Base-by-base conservation (phyloP, 2,888 invertebrate genomes). In the Panopea generosa region DNA sequence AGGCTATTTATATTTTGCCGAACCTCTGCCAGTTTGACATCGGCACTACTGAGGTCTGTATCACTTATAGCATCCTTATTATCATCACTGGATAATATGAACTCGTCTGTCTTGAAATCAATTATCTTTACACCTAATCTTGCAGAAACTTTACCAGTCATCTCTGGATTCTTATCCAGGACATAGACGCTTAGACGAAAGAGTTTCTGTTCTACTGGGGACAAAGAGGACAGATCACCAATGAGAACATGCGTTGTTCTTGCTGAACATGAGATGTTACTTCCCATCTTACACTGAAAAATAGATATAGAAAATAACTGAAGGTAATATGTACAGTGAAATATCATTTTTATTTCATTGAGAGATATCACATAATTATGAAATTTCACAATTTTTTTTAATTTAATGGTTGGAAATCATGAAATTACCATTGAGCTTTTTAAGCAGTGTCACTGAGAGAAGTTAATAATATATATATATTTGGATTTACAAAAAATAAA, bases 181-280 rank as follows among this genome's bases (percentile, higher is more conserved):
- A 72, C 79, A 55, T 65, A 63, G 26, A 72, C 27, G 33, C 83
- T 82, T 6, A 84, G 68, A 14, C 27, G 59, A 52, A 77, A 86
- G 18, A 87, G 26, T 62, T 74, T 79, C 27, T 79, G 83, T 22
- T 85, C 84, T 16, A 56, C 65, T 2, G 67, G 72, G 14, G 81
- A 71, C 18, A 85, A 62, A 16, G 74, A 6, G n/a, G 79, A 76
- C 16, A 87, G 53, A 29, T 85, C 83, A n/a, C 87, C 87, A 55
- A 81, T 62, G 14, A 82, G 29, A 33, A 77, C 45, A 38, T 50
- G 56, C 9, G 62, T 55, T 57, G 40, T 18, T 16, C 43, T 14
- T 29, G 56, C 24, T 29, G 49, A 38, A n/a, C 49, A 29, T 52
- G 73, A 68, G 16, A 50, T 50, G 14, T 29, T 20, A 52, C 45